Conservation (phyloP, 1,140 invertebrate genomes). For the Euglossa dilemma region DNA sequence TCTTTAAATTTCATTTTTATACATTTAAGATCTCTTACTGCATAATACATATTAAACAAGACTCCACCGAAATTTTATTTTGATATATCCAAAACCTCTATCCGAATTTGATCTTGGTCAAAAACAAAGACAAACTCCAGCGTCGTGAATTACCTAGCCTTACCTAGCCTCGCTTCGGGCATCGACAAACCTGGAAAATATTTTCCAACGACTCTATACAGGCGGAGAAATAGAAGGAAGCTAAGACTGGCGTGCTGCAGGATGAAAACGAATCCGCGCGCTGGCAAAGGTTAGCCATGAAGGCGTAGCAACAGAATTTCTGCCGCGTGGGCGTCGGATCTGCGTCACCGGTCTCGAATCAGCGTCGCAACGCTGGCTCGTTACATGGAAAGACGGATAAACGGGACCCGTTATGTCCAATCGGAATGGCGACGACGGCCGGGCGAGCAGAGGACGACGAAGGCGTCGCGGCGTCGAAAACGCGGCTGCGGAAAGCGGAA, state of each 20-base stretch:
- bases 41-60: no score
- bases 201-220: not conserved
- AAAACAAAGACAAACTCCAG: no score
- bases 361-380: slow-evolving; percentile 17
- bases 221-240: not conserved
- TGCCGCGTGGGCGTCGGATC: slow-evolving; percentile 41
- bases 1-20: no score
- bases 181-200: not conserved
- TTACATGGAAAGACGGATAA: slow-evolving; percentile 35
- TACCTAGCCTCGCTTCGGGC: not conserved
- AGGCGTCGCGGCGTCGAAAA: not conserved
- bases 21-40: no score
- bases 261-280: not conserved
- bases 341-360: slow-evolving; percentile 38
- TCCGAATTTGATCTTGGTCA: no score
- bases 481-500: not conserved
- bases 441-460: not conserved
- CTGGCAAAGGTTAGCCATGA: slow-evolving; percentile 7
- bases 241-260: no score
- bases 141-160: no score
- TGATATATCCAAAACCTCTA: no score
- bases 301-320: slow-evolving; percentile 27
- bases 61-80: no score
- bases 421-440: not conserved
- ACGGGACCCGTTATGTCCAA: slow-evolving; percentile 30